Evolutionary conservation across 1,140 invertebrate species (phyloP), one percentile per base, ranked within the genome.

Genomic region (Ceratitis capitata): DNA sequence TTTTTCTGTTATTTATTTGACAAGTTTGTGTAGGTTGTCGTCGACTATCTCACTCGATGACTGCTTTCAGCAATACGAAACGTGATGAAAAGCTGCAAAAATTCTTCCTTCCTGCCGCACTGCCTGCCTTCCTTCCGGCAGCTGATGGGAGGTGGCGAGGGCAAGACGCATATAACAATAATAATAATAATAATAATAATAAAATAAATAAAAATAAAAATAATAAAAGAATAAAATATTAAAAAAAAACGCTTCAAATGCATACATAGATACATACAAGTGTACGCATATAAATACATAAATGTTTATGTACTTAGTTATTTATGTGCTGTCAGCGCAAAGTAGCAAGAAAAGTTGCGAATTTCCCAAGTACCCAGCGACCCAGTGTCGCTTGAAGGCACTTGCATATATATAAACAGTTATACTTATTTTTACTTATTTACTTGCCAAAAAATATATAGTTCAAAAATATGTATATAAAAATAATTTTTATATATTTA

Each of bases 1-100:
- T 84, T 84, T 84, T 84, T 84, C 49, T 61, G 82, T 51, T 51
- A 83, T 64, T 84, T 84, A 58, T 64, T 84, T 84, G 53, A 64
- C 51, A 84, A 84, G 35, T 84, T 84, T 45, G 29, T 64, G 83
- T 84, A 84, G 83, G 53, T 84, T 58, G 51, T 56, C 53, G 32
- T 35, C 61, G 61, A 16, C 61, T 39, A 69, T 84, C 56, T 78
- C n/a, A n/a, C 23, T 78, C 39, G 39, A n/a, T 56, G 51, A 74
- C 32, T 35, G 64, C 64, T 26, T 35, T 74, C 64, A 32, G 64
- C 64, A 61, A 26, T 19, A 14, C 26, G 42, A 23, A 61, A 84
- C 83, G 83, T 84, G 83, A 84, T 39, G 83, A 84, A 84, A 84
- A 84, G 53, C 56, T 45, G 69, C 69, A 23, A 78, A 78, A 78